Evolutionary conservation across 64 coral and sea anemone species (phyloP).

Genomic region (Montipora cactus): DNA sequence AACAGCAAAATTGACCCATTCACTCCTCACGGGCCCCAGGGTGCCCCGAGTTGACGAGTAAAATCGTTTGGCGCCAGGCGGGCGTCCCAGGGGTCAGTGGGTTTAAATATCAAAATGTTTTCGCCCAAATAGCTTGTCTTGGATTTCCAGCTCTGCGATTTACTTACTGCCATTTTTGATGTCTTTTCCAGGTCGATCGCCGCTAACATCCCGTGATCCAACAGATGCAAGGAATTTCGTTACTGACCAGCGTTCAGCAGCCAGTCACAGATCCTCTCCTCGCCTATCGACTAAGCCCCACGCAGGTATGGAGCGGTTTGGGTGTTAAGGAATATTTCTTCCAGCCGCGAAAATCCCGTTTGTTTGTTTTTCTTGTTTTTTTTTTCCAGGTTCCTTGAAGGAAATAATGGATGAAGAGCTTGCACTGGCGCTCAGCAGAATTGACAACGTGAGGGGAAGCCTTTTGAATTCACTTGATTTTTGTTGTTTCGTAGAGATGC

Average conservation of each 20-base stretch:
- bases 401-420: constrained; percentile 90
- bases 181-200: background rate
- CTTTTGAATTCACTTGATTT: background rate
- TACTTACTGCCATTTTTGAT: background rate
- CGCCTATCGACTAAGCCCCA: background rate
- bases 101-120: too few relatives aligned
- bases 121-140: too few relatives aligned
- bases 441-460: constrained; percentile 41
- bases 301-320: background rate
- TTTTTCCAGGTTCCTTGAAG: constrained; percentile 48
- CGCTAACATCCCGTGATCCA: background rate
- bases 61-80: too few relatives aligned
- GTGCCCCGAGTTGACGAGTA: too few relatives aligned
- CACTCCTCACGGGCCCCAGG: too few relatives aligned
- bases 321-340: background rate
- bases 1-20: too few relatives aligned
- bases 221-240: background rate
- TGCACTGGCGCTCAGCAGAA: constrained; percentile 62
- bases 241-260: background rate
- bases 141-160: background rate
- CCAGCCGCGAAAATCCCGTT: too few relatives aligned
- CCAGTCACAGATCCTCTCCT: background rate
- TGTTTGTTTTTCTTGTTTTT: background rate
- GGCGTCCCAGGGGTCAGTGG: too few relatives aligned
- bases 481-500: background rate